These are phyloP conservation scores for Apoda limacodes DNA, from an alignment of 2,888 invertebrate species.

Conservation along the genomic window DNA sequence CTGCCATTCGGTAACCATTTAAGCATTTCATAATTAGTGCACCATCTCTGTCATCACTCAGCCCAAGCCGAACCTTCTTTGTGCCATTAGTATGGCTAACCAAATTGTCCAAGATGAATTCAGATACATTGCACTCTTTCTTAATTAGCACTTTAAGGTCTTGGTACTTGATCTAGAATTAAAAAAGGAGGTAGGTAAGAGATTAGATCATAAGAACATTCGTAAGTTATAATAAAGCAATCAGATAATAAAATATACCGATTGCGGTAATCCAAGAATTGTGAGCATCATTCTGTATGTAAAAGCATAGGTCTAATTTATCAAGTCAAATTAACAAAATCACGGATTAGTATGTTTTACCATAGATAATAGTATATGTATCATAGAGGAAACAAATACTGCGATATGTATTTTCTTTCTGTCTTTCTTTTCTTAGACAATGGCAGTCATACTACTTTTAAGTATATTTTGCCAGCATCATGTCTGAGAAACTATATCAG, in stretches of 20 bases:
- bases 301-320: too few species aligned
- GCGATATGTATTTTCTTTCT: too few species aligned
- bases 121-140: slow-evolving; percentile 41
- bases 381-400: too few species aligned
- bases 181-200: slow-evolving; percentile 12
- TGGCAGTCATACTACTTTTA: too few species aligned
- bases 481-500: too few species aligned
- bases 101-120: slow-evolving; percentile 49
- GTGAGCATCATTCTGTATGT: slow-evolving; percentile 56
- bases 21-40: slow-evolving; percentile 40
- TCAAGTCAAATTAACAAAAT: too few species aligned
- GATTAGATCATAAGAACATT: not conserved
- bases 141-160: slow-evolving; percentile 44
- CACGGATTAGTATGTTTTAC: too few species aligned
- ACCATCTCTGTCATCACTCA: slow-evolving; percentile 42
- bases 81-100: slow-evolving; percentile 31
- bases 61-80: slow-evolving; percentile 48
- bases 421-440: too few species aligned
- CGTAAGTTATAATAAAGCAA: not conserved
- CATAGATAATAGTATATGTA: too few species aligned
- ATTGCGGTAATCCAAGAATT: slow-evolving; percentile 44
- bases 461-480: too few species aligned
- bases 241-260: slow-evolving; percentile 26
- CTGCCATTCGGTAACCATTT: slow-evolving; percentile 38
- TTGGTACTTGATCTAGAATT: slow-evolving; percentile 42